These are phyloP conservation scores for Mastigias papua DNA, from an alignment of 30 jellyfish, hydroid and myxozoan genomes.

Conservation along the genomic window DNA sequence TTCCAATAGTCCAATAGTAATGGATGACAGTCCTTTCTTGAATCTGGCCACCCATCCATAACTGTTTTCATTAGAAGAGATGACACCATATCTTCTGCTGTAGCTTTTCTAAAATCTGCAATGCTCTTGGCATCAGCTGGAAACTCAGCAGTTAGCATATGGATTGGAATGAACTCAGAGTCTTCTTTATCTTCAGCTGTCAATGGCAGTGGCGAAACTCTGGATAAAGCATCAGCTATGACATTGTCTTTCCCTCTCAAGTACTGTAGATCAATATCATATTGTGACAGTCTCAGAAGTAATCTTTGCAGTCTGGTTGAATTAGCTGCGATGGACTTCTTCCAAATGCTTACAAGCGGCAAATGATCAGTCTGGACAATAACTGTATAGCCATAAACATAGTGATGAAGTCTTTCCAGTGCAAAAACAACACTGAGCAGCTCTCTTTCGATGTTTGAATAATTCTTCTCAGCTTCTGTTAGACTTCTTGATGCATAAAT, in stretches of 20 bases:
- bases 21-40: slow-evolving; percentile 26
- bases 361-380: slow-evolving; percentile 22
- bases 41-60: slow-evolving; percentile 46
- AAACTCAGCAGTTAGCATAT: slow-evolving; percentile 15
- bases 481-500: slow-evolving; percentile 52
- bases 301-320: slow-evolving; percentile 10
- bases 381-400: slow-evolving; percentile 38
- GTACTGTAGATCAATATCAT: not conserved
- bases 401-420: slow-evolving; percentile 35
- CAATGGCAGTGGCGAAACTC: slow-evolving; percentile 18
- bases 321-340: slow-evolving; percentile 18
- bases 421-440: slow-evolving; percentile 28
- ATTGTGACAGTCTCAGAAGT: slow-evolving; percentile 3
- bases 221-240: slow-evolving; percentile 30
- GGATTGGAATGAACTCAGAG: slow-evolving; percentile 16
- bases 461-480: slow-evolving; percentile 50
- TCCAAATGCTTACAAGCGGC: slow-evolving; percentile 33
- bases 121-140: slow-evolving; percentile 22
- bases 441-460: slow-evolving; percentile 12
- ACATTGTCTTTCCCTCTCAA: slow-evolving; percentile 8
- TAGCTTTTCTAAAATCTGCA: slow-evolving; percentile 12
- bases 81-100: slow-evolving; percentile 14
- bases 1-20: slow-evolving; percentile 24
- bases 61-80: slow-evolving; percentile 20
- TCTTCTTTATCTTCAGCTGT: slow-evolving; percentile 16